These are phyloP conservation scores for Marmota monax DNA, from an alignment of 2,113 vertebrate species.

Conservation along the genomic window DNA sequence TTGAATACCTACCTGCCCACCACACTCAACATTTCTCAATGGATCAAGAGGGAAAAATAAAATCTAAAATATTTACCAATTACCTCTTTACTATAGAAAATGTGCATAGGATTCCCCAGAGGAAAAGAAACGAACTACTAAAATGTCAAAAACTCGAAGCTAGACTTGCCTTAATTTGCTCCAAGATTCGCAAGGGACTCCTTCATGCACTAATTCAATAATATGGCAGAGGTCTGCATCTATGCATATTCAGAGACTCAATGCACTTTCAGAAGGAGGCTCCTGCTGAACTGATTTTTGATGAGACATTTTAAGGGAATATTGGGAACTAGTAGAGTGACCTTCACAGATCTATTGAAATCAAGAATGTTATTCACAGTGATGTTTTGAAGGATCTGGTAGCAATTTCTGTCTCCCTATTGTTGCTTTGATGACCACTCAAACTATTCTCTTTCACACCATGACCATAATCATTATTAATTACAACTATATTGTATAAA, in stretches of 20 bases:
- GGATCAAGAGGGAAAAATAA: slow-evolving; percentile 73
- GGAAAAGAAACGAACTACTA: slow-evolving; percentile 68
- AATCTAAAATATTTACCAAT: slow-evolving; percentile 69
- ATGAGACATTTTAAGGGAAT: slow-evolving; percentile 28
- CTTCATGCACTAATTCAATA: slow-evolving; percentile 67
- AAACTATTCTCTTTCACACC: not conserved
- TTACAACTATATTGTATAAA: not conserved
- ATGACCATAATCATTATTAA: not conserved
- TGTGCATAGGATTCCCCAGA: slow-evolving; percentile 44
- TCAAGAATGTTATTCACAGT: not conserved
- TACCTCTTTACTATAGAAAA: slow-evolving; percentile 72
- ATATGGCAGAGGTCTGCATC: slow-evolving; percentile 10
- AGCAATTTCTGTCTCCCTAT: not conserved
- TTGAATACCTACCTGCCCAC: slow-evolving; percentile 11
- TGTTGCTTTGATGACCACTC: not conserved
- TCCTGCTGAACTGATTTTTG: not conserved
- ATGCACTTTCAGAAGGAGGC: not conserved
- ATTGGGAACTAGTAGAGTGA: not conserved
- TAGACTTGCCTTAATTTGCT: slow-evolving; percentile 65
- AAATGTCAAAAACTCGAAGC: slow-evolving; percentile 66
- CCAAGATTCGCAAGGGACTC: slow-evolving; percentile 52
- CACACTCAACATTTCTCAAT: slow-evolving; percentile 60
- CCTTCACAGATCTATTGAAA: not conserved
- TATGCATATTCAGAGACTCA: not conserved
- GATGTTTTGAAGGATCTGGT: not conserved